Evolutionary conservation across 2,888 invertebrate species (phyloP), one percentile per base, ranked within the genome.

Genomic region (Brachynemurus nebulosus): DNA sequence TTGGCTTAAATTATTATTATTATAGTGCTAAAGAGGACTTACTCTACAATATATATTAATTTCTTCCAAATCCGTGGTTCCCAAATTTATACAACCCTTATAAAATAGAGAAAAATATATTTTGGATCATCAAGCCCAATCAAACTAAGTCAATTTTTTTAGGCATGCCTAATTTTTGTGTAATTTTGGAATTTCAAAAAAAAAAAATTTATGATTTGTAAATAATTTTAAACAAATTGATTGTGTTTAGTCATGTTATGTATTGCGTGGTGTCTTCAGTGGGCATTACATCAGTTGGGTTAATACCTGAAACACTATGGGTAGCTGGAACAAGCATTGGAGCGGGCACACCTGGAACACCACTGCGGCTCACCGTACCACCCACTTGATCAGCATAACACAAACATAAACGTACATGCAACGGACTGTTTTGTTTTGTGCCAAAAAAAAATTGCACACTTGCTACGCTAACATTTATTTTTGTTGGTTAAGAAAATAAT

Each of bases 331-430:
- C 14, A n/a, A 30, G n/a, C 30, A 30, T 30, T 11, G 30, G 30
- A 30, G 14, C 30, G 14, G 30, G 30, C 30, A 30, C 30, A 8
- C 30, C 30, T 30, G 30, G 30, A 30, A 30, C 30, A 30, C 30
- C 30, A 30, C 30, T 30, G 30, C 30, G 30, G 30, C 30, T 30
- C 30, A 30, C 30, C n/a, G 30, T 12, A 30, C 30, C 30, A 30
- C 30, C 14, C 30, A 30, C 30, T n/a, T 30, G 30, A 30, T 30
- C 30, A 30, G 30, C 30, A 30, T 6, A 30, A 30, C 30, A 30
- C 30, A 30, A 30, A 30, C 7, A 30, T 30, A 30, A 30, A 30
- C 30, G n/a, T 9, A 36, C 17, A 36, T 18, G 17, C 17, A 36
- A 36, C 19, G n/a, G n/a, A 36, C 17, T 36, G 11, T 18, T 27